Conservation (phyloP, 2,797 vertebrate genomes). For the Rhincodon typus region DNA sequence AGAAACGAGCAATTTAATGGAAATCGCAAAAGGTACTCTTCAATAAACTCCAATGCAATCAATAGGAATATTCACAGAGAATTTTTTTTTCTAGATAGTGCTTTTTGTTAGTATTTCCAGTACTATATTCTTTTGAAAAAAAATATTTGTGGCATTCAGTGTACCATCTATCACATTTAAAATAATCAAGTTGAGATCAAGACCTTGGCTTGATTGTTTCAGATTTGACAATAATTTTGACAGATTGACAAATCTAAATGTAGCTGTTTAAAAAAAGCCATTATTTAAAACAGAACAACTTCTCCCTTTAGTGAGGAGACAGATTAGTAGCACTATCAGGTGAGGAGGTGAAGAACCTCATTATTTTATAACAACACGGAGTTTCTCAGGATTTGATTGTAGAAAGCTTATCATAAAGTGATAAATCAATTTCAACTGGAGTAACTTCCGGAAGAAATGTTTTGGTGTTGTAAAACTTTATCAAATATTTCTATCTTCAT, state of each 20-base stretch:
- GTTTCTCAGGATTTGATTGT: too few species aligned
- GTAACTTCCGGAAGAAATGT: background rate
- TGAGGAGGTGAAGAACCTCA: background rate
- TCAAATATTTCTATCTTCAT: background rate
- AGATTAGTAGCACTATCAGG: background rate
- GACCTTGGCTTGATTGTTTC: background rate
- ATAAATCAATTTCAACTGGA: background rate
- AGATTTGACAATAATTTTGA: background rate
- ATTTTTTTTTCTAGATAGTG: background rate
- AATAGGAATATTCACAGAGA: background rate
- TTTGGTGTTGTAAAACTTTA: background rate
- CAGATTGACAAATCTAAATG: background rate
- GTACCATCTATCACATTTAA: background rate
- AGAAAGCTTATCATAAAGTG: background rate
- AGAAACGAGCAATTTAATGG: constrained; percentile 11
- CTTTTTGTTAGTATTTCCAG: background rate
- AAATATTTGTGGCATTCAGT: background rate
- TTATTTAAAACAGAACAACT: background rate
- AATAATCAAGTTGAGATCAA: background rate
- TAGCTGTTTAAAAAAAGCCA: background rate
- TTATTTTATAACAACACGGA: background rate
- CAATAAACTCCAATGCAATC: background rate
- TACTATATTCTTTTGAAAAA: background rate
- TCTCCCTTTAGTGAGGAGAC: background rate
- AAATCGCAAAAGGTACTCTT: background rate